Percentiles rank a stretch among this genome's conserved stretches.
phyloP scores from a whole-genome alignment of 1,140 invertebrate genomes.

The Macrosteles quadrilineatus region DNA sequence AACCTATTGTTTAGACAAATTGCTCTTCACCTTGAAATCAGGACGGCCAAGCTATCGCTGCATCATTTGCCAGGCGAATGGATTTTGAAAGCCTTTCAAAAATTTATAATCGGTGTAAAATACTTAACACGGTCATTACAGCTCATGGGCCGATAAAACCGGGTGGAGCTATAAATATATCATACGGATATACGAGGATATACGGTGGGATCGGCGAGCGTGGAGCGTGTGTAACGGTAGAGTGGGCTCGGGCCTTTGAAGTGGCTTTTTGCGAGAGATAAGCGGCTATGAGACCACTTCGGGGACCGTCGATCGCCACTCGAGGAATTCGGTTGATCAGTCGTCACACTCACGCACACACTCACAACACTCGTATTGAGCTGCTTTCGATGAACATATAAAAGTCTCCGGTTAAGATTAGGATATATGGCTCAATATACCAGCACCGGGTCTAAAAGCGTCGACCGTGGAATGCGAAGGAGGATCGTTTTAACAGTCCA shows the following conservation, averaged over 20 bases:
- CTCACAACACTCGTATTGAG: background rate
- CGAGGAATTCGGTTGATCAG: background rate
- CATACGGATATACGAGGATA: constrained; percentile 5
- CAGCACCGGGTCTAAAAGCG: background rate
- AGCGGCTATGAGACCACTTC: too few relatives aligned
- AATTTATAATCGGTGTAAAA: constrained; percentile 14
- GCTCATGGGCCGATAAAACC: constrained; percentile 2
- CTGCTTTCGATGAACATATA: constrained; percentile 1
- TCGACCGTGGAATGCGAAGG: constrained; percentile 1
- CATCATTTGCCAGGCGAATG: background rate
- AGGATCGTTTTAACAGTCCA: background rate
- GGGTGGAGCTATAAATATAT: constrained; percentile 1
- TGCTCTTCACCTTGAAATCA: too few relatives aligned
- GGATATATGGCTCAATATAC: constrained; percentile 8
- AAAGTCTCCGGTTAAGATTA: background rate
- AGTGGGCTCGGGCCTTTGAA: background rate
- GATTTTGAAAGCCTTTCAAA: constrained; percentile 10
- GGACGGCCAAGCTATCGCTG: too few relatives aligned
- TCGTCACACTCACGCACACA: background rate
- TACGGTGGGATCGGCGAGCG: background rate
- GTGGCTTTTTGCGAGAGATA: background rate
- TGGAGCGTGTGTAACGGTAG: background rate
- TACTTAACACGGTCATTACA: constrained; percentile 11
- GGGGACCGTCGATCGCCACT: too few relatives aligned
- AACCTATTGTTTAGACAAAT: too few relatives aligned